Evolutionary conservation across 2,113 vertebrate genomes (phyloP).

Genomic region (Paradoxurus hermaphroditus): DNA sequence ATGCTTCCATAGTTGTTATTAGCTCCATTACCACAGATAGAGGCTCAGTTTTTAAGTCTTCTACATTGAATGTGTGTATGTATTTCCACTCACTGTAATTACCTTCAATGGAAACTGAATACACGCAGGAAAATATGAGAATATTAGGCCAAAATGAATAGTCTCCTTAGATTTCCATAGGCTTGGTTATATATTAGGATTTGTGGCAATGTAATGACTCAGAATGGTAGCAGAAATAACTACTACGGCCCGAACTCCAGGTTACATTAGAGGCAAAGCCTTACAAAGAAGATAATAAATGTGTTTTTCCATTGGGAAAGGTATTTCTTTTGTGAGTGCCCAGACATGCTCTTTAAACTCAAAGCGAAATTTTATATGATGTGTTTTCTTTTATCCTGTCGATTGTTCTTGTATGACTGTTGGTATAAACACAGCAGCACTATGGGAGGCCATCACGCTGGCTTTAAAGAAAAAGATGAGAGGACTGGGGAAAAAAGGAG

Average conservation of each 20-base stretch:
- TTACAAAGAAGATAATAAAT: conserved; percentile 2
- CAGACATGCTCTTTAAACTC: background rate
- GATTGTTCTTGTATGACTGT: background rate
- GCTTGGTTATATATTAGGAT: background rate
- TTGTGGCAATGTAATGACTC: background rate
- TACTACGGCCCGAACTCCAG: background rate
- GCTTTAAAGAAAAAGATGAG: background rate
- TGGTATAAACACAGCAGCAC: background rate
- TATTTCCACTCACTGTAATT: background rate
- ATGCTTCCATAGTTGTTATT: background rate
- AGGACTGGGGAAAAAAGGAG: background rate
- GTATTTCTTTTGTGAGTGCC: background rate
- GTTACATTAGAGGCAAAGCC: background rate
- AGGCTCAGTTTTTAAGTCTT: background rate
- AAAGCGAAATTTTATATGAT: background rate
- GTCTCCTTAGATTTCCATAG: background rate
- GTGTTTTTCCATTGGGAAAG: background rate
- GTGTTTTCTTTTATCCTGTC: background rate
- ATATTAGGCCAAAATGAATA: background rate
- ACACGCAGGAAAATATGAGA: background rate
- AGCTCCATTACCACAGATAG: background rate
- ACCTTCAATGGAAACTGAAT: background rate
- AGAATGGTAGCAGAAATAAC: conserved; percentile 11
- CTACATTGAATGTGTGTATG: background rate
- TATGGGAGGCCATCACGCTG: background rate